A percentile compares a stretch with the other conserved stretches of the same genome.
Evolutionary conservation across 2,797 vertebrate species (phyloP).

Genomic region (Podarcis siculus): DNA sequence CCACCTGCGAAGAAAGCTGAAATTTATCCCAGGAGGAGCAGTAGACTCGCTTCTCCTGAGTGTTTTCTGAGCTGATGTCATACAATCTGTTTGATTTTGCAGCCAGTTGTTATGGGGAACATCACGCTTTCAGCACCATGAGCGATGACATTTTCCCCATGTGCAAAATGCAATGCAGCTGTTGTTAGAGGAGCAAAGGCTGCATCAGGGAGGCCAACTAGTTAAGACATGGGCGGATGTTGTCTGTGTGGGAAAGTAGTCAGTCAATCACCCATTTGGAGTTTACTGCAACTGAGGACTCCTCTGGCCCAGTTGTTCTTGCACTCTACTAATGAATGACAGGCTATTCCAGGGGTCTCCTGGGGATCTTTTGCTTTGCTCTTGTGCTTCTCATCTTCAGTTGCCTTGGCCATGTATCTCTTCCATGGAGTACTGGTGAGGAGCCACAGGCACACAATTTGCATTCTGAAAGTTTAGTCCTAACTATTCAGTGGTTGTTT

Average conservation of each 20-base stretch:
- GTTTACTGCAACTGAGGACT: background rate
- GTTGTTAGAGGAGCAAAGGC: background rate
- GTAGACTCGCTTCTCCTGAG: conserved; percentile 53
- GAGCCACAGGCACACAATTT: background rate
- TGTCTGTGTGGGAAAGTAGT: background rate
- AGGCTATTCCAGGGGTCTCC: background rate
- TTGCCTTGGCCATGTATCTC: background rate
- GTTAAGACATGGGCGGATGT: background rate
- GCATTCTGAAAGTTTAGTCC: background rate
- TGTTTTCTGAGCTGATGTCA: conserved; percentile 65
- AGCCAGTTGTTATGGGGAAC: conserved; percentile 51
- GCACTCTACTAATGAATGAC: background rate
- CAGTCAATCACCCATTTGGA: too few relatives aligned
- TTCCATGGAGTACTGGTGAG: too few relatives aligned
- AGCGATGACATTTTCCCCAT: conserved; percentile 34
- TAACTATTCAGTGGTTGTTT: too few relatives aligned
- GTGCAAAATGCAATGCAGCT: conserved; percentile 15
- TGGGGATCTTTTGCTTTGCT: background rate
- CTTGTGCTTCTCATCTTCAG: background rate
- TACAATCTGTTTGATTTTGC: conserved; percentile 59
- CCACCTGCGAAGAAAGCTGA: conserved; percentile 69
- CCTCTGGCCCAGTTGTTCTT: too few relatives aligned
- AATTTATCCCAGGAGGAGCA: conserved; percentile 38
- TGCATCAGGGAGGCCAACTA: background rate
- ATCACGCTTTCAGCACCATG: conserved; percentile 32